phyloP scores from a whole-genome alignment of 1,140 invertebrate genomes.

The Drosophila aff. region DNA sequence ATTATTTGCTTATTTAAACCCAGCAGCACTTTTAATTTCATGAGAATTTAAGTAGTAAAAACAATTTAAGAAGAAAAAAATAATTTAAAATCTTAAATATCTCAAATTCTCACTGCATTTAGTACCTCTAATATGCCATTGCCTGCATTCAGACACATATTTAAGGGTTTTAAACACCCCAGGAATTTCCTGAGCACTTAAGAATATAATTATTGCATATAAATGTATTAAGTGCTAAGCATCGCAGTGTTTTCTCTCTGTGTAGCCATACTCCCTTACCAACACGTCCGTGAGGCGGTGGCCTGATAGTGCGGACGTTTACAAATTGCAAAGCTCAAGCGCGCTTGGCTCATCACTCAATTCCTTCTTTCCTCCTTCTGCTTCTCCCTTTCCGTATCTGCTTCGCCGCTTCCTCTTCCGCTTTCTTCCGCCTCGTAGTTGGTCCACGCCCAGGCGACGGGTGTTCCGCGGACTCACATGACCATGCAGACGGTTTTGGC shows the following conservation, averaged over 20 bases:
- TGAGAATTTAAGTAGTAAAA: background rate
- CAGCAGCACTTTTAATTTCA: background rate
- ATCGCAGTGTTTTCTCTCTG: conserved; percentile 13
- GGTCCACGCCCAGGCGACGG: conserved; percentile 90
- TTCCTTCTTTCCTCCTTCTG: conserved; percentile 52
- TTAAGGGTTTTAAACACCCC: background rate
- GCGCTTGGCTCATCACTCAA: conserved; percentile 77
- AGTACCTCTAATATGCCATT: too few species aligned
- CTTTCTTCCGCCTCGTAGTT: conserved; percentile 37
- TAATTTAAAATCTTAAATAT: background rate
- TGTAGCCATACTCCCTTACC: conserved; percentile 16
- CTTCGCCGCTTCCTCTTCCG: conserved; percentile 17
- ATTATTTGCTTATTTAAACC: background rate
- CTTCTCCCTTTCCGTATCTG: conserved; percentile 11
- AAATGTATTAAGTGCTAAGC: background rate
- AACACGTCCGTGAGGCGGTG: conserved; percentile 20
- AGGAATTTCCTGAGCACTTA: too few species aligned
- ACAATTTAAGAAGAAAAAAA: too few species aligned
- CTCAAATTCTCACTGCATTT: too few species aligned
- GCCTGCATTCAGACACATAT: background rate
- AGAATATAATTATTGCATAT: too few species aligned
- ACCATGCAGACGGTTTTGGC: conserved; percentile 90
- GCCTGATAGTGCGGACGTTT: conserved; percentile 80
- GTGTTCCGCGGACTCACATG: conserved; percentile 91
- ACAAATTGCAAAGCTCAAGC: conserved; percentile 81